These are phyloP conservation scores for Astatotilapia flaviijosephi DNA, from an alignment of 2,113 vertebrate species.

Conservation along the genomic window DNA sequence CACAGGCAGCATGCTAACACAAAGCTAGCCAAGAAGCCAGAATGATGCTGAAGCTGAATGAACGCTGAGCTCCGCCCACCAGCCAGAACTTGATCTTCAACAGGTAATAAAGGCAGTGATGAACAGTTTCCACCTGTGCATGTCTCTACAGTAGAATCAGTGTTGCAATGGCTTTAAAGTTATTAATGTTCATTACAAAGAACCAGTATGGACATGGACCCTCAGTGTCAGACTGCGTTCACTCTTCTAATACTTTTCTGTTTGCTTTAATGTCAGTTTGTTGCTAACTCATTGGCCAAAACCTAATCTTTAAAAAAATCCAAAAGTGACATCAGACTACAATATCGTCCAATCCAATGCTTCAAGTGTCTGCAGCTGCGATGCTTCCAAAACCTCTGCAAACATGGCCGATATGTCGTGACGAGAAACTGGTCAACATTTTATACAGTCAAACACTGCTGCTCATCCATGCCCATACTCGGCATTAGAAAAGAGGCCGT, in stretches of 20 bases:
- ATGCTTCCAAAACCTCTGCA: neutral
- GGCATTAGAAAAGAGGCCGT: neutral
- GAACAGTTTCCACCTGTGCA: neutral
- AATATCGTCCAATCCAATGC: neutral
- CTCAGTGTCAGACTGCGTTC: neutral
- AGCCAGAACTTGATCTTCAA: neutral
- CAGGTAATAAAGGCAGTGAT: neutral
- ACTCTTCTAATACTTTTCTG: neutral
- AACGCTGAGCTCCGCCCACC: neutral
- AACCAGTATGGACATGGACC: neutral
- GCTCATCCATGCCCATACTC: neutral
- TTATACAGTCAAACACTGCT: neutral
- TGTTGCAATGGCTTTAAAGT: neutral
- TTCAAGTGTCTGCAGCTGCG: neutral
- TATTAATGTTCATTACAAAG: neutral
- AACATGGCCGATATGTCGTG: constrained; percentile 22
- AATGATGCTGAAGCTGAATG: neutral
- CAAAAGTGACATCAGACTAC: neutral
- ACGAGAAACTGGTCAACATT: constrained; percentile 18
- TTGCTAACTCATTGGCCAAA: neutral
- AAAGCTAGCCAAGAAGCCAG: neutral
- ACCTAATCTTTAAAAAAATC: neutral
- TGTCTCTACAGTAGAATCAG: neutral
- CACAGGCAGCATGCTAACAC: neutral
- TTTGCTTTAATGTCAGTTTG: neutral